Evolutionary conservation across 2,113 vertebrate genomes (phyloP), one percentile per base, ranked within the genome.

Genomic region (Todiramphus saurophagus): DNA sequence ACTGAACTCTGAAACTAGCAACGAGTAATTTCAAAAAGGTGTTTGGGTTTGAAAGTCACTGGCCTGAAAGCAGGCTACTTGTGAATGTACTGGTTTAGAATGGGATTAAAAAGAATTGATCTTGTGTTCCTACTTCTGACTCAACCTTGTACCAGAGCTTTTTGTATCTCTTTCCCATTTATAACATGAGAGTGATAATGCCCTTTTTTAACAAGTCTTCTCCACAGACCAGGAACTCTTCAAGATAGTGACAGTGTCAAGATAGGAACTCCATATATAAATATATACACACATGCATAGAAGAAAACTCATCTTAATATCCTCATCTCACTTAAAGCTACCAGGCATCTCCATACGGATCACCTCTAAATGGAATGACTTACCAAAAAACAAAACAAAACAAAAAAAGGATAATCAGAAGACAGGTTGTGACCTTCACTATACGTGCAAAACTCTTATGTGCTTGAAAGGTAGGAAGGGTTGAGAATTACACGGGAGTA

Each of bases 231-330:
- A 1, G 9, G 30, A 92, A 25, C 24, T 50, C 21, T 69, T 76
- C 33, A 64, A 35, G 20, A 21, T 7, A 78, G 18, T 37, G 21
- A 41, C 11, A 58, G 7, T 48, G n/a, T 58, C 46, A 70, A 46
- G 15, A 51, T 1, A 68, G 27, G 21, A 83, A 48, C 2, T 51
- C 9, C 7, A 23, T 13, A 30, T 19, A 46, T 9, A 86, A 83
- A 66, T 81, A 78, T 2, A 21, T 13, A 82, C 1, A 33, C 7
- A 37, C 0, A 0, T 24, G 3, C 12, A 62, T 10, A 33, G 68
- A 82, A 41, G 37, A 88, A 83, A 74, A 74, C 16, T 58, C 31
- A 28, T 69, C 13, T 48, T 37, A 62, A 62, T 77, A 67, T 37
- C 15, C 3, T 76, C 23, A 72, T 46, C 48, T 73, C 37, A 33